Evolutionary conservation across 2,888 invertebrate genomes (phyloP).

Genomic region (Galerucella calmariensis): DNA sequence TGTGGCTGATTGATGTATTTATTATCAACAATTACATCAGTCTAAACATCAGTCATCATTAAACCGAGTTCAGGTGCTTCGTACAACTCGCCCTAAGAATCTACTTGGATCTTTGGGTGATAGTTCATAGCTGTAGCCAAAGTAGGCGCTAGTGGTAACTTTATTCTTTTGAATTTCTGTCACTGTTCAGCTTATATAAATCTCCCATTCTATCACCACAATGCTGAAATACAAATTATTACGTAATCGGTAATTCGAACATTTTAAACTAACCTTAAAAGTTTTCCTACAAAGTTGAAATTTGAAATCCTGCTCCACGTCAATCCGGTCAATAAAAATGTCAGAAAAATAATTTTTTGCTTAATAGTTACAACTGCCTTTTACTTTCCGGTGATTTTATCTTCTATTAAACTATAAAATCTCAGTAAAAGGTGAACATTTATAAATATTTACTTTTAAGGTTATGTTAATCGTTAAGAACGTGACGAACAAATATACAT

Average conservation of each 20-base stretch:
- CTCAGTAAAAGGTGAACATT: not conserved
- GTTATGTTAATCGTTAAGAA: conserved; percentile 34
- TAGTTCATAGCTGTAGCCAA: too few species aligned
- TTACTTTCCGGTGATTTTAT: not conserved
- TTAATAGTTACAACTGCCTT: not conserved
- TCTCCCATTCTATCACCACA: too few species aligned
- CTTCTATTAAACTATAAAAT: not conserved
- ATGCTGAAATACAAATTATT: not conserved
- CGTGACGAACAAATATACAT: conserved; percentile 26
- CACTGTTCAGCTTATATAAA: too few species aligned
- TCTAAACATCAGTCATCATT: too few species aligned
- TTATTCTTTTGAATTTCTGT: too few species aligned
- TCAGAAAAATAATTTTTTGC: conserved; percentile 21
- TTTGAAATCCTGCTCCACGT: conserved; percentile 12
- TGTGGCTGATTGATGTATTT: too few species aligned
- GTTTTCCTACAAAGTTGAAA: not conserved
- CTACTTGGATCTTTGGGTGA: too few species aligned
- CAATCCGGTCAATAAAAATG: conserved; percentile 28
- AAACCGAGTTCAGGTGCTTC: too few species aligned
- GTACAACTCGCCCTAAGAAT: too few species aligned
- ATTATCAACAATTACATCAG: too few species aligned
- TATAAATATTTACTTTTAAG: conserved; percentile 12
- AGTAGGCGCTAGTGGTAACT: too few species aligned
- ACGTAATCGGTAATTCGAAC: conserved; percentile 2
- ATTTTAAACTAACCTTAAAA: conserved; percentile 3